Base-by-base conservation (phyloP, 1,140 invertebrate species). In the Sarcophaga peregrina region DNA sequence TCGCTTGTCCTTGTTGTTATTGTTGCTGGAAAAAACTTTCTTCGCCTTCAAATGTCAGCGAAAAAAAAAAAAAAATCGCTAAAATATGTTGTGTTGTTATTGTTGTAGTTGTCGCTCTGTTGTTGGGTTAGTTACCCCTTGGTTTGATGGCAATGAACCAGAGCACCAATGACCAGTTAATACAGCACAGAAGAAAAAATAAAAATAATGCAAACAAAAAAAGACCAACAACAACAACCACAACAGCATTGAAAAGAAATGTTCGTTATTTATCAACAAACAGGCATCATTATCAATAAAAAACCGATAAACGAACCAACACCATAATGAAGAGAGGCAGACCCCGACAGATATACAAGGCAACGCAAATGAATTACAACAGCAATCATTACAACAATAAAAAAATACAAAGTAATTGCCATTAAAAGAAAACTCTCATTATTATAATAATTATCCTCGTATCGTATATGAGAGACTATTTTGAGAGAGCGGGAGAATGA, bases 111-210 rank as follows among this genome's bases (percentile, higher is more conserved):
- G 81, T 85, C 85, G 68, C 62, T 58, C 82, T 83, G 82, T 78
- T 50, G 74, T 85, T 88, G 87, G 88, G 88, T 89, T 89, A 88
- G 88, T 89, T 89, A 89, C 88, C 88, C 86, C 88, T 86, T 87
- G 85, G 83, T 37, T 85, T 88, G 87, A 89, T 89, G 88, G 88
- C 88, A 89, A 89, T 89, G 88, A 89, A 89, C 88, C 88, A 89
- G 87, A 89, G 88, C 89, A 88, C 88, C 88, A 89, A 87, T 89
- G 88, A 89, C 88, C 88, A 88, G 87, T 85, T 88, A 85, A 86
- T 62, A 58, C 20, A 80, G 74, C 10, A 17, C 74, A 84, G 37
- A 58, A 0, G 9, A 52, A 50, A 13, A 13, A 62, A 52, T 3
- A 50, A 47, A 4, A 50, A 80, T 20, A 50, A 13, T 50, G n/a